Evolutionary conservation across 2,888 invertebrate genomes (phyloP).

Genomic region (Cataglyphis rosenhaueri): DNA sequence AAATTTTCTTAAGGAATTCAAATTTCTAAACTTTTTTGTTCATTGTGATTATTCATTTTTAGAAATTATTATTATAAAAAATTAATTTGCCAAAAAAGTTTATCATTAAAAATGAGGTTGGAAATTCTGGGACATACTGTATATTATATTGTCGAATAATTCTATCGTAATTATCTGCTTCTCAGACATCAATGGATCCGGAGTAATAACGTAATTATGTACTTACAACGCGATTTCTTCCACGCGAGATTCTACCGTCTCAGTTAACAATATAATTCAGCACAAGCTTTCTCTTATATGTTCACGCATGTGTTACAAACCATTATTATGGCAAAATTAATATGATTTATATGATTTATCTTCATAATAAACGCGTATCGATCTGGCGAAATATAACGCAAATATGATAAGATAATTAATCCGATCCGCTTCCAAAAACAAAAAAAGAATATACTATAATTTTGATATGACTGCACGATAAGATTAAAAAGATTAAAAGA

Average conservation of each 20-base stretch:
- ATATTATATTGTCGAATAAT: slow-evolving; percentile 19
- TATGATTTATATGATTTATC: slow-evolving; percentile 46
- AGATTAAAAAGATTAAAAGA: not conserved
- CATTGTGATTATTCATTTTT: not conserved
- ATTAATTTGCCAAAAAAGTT: not conserved
- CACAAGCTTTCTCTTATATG: slow-evolving; percentile 50
- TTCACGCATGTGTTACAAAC: slow-evolving; percentile 35
- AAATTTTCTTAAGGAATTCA: not conserved
- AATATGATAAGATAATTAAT: slow-evolving; percentile 40
- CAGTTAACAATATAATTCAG: slow-evolving; percentile 52
- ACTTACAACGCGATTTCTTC: slow-evolving; percentile 49
- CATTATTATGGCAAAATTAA: slow-evolving; percentile 27
- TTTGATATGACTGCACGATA: not conserved
- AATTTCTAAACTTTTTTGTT: not conserved
- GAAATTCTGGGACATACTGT: not conserved
- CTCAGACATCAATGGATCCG: slow-evolving; percentile 16
- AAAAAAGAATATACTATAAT: not conserved
- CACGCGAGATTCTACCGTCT: slow-evolving; percentile 37
- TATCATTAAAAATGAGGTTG: not conserved
- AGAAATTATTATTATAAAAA: not conserved
- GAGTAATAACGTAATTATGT: slow-evolving; percentile 48
- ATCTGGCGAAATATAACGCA: slow-evolving; percentile 16
- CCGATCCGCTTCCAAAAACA: not conserved
- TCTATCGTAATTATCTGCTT: slow-evolving; percentile 30
- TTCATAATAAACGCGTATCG: slow-evolving; percentile 26